Base-by-base conservation (phyloP, 2,113 vertebrate genomes). In the Rutilus rutilus region DNA sequence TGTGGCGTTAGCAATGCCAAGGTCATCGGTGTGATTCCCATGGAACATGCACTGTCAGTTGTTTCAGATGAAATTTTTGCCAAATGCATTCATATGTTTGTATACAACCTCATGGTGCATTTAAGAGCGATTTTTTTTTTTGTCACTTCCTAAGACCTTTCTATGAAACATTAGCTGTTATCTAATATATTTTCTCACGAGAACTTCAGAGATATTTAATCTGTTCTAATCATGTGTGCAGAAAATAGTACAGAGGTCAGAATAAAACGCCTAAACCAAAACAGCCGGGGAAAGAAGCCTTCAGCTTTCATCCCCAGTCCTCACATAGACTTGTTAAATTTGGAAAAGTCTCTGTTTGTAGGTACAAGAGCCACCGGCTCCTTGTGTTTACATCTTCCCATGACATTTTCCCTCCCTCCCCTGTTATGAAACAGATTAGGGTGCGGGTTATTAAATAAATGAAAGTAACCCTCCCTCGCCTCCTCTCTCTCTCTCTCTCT, bases 381-480 rank as follows among this genome's bases (percentile, higher is more conserved):
- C 69, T 86, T 77, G 81, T 95, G 91, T 95, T 95, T 95, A 94
- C 74, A 93, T 93, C 91, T 96, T 95, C 90, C 93, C 91, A 93
- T 92, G 94, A 94, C 91, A 94, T 93, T 95, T 93, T 73, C 92
- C 87, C 90, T 91, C 90, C 90, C 62, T 89, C 90, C 89, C 88
- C 67, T 92, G 90, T 93, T 92, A 94, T 92, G 92, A 93, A 93
- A 93, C 90, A 94, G 90, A 93, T 95, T 94, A 92, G 67, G 57
- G 88, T 90, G 84, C 62, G 87, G 85, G 93, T 93, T 95, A 93
- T 93, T 94, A 93, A 94, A 94, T 93, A 94, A 94, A 95, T 93
- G 91, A 85, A 91, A 90, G 89, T 90, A 93, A 93, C 33, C 84
- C 77, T 89, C 76, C 76, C 81, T 81, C 89, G 82, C 91, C 45